Evolutionary conservation across 2,797 vertebrate species (phyloP).

Genomic region (Glyptemys insculpta): DNA sequence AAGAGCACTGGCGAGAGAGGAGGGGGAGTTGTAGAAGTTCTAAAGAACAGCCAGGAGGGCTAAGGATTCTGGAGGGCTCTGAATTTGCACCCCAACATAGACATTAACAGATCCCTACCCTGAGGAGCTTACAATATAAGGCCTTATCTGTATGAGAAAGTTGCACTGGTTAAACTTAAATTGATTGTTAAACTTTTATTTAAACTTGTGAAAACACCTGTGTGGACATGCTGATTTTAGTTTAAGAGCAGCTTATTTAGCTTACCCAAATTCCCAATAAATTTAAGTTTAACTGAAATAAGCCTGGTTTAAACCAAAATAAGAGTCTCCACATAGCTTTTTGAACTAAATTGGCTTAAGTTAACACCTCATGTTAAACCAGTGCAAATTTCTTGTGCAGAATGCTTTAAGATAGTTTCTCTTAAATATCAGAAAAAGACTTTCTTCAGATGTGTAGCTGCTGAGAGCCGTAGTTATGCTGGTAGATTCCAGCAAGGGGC

Average conservation of each 20-base stretch:
- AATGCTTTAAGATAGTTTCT: not conserved
- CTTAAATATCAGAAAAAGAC: not conserved
- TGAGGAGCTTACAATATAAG: not conserved
- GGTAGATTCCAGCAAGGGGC: not conserved
- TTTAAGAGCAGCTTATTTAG: not conserved
- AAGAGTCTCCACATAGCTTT: not conserved
- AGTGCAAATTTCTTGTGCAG: not conserved
- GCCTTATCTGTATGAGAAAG: not conserved
- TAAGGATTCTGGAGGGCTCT: not conserved
- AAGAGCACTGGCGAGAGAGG: not conserved
- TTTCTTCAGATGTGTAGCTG: not conserved
- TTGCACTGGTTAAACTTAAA: not conserved
- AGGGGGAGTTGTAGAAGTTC: not conserved
- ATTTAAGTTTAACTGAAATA: conserved; percentile 19
- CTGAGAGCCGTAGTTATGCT: not conserved
- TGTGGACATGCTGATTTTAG: not conserved
- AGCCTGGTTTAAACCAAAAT: not conserved
- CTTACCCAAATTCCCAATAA: not conserved
- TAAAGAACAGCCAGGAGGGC: conserved; percentile 9
- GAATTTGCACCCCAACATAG: not conserved
- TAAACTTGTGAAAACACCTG: not conserved
- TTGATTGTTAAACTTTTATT: not conserved
- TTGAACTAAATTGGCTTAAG: not conserved
- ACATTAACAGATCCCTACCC: not conserved
- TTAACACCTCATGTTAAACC: conserved; percentile 10